Conservation (phyloP, 2,797 vertebrate genomes). For the Rhinoraja longicauda region DNA sequence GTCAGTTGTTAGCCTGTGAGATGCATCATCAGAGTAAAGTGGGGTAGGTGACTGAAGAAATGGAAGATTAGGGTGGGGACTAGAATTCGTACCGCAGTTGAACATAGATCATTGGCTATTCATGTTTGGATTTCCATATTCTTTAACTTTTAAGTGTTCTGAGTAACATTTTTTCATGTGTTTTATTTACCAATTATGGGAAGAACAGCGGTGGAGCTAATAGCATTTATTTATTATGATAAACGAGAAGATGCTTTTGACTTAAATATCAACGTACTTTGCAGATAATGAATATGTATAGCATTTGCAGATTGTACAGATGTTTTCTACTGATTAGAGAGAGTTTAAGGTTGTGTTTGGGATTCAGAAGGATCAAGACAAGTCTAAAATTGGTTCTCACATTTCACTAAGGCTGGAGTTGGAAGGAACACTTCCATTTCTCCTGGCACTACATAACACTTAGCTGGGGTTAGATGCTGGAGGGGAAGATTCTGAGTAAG, state of each 20-base stretch:
- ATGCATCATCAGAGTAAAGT: not conserved
- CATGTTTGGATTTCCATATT: too few species aligned
- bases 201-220: not conserved
- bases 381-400: not conserved
- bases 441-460: not conserved
- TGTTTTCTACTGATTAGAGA: too few species aligned
- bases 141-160: too few species aligned
- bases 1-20: not conserved
- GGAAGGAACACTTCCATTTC: not conserved
- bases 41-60: too few species aligned
- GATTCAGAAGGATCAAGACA: too few species aligned
- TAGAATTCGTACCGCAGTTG: too few species aligned
- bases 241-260: not conserved
- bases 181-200: not conserved
- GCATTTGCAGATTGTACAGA: not conserved
- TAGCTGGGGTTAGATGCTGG: not conserved
- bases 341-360: too few species aligned
- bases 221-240: not conserved
- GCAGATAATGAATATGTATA: not conserved
- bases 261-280: not conserved
- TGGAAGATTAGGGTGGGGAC: too few species aligned
- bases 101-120: too few species aligned
- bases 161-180: too few species aligned
- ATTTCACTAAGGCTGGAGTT: not conserved
- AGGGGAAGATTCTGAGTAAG: not conserved